Percentiles rank a stretch among this genome's conserved stretches.
Evolutionary conservation across 2,888 invertebrate species (phyloP).

Genomic region (Torymus tubicola): DNA sequence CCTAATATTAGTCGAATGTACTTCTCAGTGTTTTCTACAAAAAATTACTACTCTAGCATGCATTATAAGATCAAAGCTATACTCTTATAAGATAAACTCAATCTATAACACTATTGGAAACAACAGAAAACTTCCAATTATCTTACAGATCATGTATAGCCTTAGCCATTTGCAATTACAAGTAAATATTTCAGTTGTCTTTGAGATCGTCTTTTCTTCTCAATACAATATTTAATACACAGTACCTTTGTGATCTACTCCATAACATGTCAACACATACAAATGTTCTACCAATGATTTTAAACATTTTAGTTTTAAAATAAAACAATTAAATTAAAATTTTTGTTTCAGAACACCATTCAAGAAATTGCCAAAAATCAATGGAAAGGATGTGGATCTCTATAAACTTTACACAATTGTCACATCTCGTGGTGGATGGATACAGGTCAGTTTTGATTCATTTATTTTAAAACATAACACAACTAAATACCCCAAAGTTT

Average conservation of each 20-base stretch:
- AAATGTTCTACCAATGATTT: background rate
- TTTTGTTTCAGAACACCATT: conserved; percentile 79
- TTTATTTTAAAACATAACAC: background rate
- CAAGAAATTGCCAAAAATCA: conserved; percentile 85
- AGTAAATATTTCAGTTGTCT: conserved; percentile 31
- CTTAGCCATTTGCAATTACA: conserved; percentile 6
- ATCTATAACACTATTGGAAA: conserved; percentile 32
- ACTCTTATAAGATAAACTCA: conserved; percentile 16
- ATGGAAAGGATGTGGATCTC: conserved; percentile 94
- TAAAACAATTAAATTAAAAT: background rate
- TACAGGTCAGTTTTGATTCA: conserved; percentile 84
- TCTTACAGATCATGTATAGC: conserved; percentile 49
- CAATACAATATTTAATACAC: conserved; percentile 15
- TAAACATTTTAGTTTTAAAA: background rate
- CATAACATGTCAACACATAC: too few relatives aligned
- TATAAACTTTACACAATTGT: conserved; percentile 94
- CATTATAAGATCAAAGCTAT: too few relatives aligned
- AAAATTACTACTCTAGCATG: too few relatives aligned
- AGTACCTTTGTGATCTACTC: background rate
- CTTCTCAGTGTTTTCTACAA: too few relatives aligned
- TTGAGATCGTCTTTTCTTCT: conserved; percentile 7
- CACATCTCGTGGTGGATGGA: conserved; percentile 94
- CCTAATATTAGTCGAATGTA: too few relatives aligned
- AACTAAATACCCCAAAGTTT: background rate
- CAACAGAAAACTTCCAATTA: conserved; percentile 24